Percentiles rank a stretch among this genome's conserved stretches.
Evolutionary conservation across 2,888 invertebrate species (phyloP).

Genomic region (Chironomus tentans): DNA sequence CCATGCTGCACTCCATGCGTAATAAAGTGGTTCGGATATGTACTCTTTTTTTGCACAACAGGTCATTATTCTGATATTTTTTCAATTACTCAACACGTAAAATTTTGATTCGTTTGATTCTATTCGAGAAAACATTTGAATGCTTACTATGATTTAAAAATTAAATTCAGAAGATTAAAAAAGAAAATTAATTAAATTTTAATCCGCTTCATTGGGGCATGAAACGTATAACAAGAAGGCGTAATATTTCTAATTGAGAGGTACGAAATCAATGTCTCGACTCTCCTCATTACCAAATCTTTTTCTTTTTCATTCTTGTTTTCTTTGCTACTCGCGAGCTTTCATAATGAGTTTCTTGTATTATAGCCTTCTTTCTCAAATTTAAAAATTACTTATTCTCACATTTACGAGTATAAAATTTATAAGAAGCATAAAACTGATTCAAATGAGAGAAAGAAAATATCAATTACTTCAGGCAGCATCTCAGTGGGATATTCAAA

Average conservation of each 20-base stretch:
- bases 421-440: not conserved
- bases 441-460: conserved; percentile 1
- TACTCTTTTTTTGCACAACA: conserved; percentile 1
- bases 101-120: not conserved
- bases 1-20: conserved; percentile 16
- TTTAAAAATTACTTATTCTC: not conserved
- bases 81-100: not conserved
- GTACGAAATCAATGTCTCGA: conserved; percentile 12
- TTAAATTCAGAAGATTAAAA: not conserved
- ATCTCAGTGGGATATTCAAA: conserved; percentile 26
- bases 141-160: not conserved
- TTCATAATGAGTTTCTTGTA: not conserved
- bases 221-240: conserved; percentile 27
- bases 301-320: not conserved
- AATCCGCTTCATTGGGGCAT: conserved; percentile 15
- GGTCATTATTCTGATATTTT: not conserved
- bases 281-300: not conserved
- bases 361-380: not conserved
- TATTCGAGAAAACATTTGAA: not conserved
- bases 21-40: not conserved
- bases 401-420: not conserved
- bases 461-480: conserved; percentile 24
- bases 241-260: conserved; percentile 25
- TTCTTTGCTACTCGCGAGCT: not conserved
- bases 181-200: not conserved